Evolutionary conservation across 1,140 invertebrate genomes (phyloP).

Genomic region (Phortica variegata): DNA sequence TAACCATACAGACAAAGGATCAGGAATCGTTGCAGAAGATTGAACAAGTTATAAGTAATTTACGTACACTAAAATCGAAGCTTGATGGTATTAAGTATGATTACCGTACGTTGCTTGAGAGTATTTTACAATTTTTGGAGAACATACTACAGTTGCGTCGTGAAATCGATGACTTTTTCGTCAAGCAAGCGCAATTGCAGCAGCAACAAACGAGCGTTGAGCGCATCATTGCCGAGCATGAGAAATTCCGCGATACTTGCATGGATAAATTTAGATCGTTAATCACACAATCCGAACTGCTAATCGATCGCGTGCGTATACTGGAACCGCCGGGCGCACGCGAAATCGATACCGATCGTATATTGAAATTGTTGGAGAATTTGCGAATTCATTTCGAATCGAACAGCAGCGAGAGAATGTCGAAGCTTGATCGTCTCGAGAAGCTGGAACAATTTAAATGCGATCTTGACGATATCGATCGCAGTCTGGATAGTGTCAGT

Average conservation of each 20-base stretch:
- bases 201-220: slow-evolving; percentile 30
- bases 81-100: slow-evolving; percentile 69
- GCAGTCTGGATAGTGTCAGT: slow-evolving; percentile 68
- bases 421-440: slow-evolving; percentile 64
- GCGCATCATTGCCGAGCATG: slow-evolving; percentile 45
- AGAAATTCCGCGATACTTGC: slow-evolving; percentile 52
- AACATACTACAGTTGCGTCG: slow-evolving; percentile 41
- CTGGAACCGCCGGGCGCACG: slow-evolving; percentile 71
- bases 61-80: slow-evolving; percentile 57
- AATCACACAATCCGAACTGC: slow-evolving; percentile 53
- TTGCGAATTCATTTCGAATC: slow-evolving; percentile 55
- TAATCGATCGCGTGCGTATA: slow-evolving; percentile 51
- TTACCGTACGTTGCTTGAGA: slow-evolving; percentile 73
- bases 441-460: slow-evolving; percentile 68
- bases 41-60: slow-evolving; percentile 61
- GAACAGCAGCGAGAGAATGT: slow-evolving; percentile 63
- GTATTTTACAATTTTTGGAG: slow-evolving; percentile 59
- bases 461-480: slow-evolving; percentile 70
- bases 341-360: slow-evolving; percentile 69
- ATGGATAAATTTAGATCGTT: slow-evolving; percentile 57
- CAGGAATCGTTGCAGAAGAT: slow-evolving; percentile 64
- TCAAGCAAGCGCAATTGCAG: slow-evolving; percentile 8
- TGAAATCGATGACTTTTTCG: slow-evolving; percentile 47
- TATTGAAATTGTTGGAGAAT: slow-evolving; percentile 64
- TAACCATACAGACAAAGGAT: slow-evolving; percentile 60